Evolutionary conservation across 2,113 vertebrate species (phyloP).

Genomic region (Scomber colias): DNA sequence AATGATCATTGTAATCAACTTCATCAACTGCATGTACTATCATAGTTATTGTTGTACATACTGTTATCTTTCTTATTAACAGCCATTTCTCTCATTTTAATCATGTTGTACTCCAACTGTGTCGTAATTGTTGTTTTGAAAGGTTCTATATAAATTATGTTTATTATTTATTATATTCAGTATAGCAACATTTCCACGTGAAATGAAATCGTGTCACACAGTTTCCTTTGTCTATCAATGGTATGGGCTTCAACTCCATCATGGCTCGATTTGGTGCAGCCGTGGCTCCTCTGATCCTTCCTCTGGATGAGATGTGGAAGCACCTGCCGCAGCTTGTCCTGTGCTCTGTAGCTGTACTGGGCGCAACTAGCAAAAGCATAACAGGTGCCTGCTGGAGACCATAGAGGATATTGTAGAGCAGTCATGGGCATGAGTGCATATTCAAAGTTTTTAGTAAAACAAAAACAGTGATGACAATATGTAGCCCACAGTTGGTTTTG

Average conservation of each 20-base stretch:
- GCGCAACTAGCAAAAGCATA: constrained; percentile 69
- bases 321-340: constrained; percentile 83
- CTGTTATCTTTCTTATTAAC: too few relatives aligned
- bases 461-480: too few relatives aligned
- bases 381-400: constrained; percentile 85
- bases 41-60: too few relatives aligned
- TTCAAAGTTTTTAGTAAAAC: background rate
- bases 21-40: constrained; percentile 38
- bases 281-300: constrained; percentile 84
- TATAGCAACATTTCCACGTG: background rate
- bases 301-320: constrained; percentile 87
- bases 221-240: constrained; percentile 12
- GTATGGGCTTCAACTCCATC: constrained; percentile 85
- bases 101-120: too few relatives aligned
- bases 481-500: background rate
- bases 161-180: too few relatives aligned
- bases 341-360: constrained; percentile 74
- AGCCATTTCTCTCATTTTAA: too few relatives aligned
- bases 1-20: constrained; percentile 79
- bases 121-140: too few relatives aligned
- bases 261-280: constrained; percentile 86
- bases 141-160: too few relatives aligned
- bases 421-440: too few relatives aligned
- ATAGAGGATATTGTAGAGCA: constrained; percentile 86
- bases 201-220: too few relatives aligned